Evolutionary conservation across 2,888 invertebrate species (phyloP).

Genomic region (Chelonus formosanus): DNA sequence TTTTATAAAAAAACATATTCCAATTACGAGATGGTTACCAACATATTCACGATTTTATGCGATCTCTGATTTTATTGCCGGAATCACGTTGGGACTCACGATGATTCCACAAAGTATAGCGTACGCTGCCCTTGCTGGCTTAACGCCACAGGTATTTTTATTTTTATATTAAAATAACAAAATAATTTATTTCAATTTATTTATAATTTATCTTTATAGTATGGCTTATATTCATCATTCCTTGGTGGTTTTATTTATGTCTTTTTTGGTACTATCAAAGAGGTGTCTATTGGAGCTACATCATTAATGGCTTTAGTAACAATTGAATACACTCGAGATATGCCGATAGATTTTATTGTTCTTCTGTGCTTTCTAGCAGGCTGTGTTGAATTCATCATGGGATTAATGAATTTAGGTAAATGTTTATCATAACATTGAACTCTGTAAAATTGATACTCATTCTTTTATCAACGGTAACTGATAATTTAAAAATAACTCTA

Average conservation of each 20-base stretch:
- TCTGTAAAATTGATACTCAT: too few species aligned
- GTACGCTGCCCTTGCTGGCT: conserved; percentile 85
- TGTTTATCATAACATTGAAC: not conserved
- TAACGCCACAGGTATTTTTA: conserved; percentile 77
- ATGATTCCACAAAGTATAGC: conserved; percentile 94
- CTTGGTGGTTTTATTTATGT: conserved; percentile 85
- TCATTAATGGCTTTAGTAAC: conserved; percentile 91
- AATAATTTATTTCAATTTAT: conserved; percentile 10
- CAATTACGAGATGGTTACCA: conserved; percentile 74
- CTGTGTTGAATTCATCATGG: conserved; percentile 81
- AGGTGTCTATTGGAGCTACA: conserved; percentile 92
- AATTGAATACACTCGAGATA: conserved; percentile 75
- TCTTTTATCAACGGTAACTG: not conserved
- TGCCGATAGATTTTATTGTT: conserved; percentile 77
- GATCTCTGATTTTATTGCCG: conserved; percentile 85
- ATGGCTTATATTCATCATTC: conserved; percentile 92
- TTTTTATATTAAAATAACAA: conserved; percentile 1
- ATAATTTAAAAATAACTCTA: conserved; percentile 4
- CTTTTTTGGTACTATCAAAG: conserved; percentile 85
- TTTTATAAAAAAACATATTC: conserved; percentile 61
- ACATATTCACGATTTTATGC: conserved; percentile 75
- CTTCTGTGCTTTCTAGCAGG: conserved; percentile 82
- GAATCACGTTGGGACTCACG: conserved; percentile 87
- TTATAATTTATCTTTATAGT: conserved; percentile 63
- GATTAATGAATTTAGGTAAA: conserved; percentile 80